These are phyloP conservation scores for Hylomyscus alleni DNA, from an alignment of 2,797 vertebrate genomes.

Conservation along the genomic window DNA sequence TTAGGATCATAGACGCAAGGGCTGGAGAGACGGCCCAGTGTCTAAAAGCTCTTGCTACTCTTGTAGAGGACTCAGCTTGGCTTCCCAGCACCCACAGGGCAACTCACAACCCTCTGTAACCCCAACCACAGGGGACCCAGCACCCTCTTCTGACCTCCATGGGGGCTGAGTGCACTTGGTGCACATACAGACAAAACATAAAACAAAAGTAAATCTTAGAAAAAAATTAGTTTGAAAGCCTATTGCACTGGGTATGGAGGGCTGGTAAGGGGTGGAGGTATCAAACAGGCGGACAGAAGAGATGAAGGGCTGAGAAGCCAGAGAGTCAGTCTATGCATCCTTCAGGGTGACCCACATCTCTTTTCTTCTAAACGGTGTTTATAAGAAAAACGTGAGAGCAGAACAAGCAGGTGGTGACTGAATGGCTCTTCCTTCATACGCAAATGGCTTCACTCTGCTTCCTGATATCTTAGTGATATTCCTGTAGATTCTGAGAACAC, in stretches of 20 bases:
- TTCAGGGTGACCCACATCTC: not conserved
- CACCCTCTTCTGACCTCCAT: not conserved
- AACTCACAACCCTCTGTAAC: not conserved
- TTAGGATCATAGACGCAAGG: not conserved
- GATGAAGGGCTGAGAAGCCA: not conserved
- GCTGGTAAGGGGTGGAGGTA: not conserved
- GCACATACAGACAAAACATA: not conserved
- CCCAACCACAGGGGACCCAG: not conserved
- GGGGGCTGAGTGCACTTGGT: not conserved
- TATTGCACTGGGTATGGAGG: not conserved
- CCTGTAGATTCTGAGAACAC: not conserved
- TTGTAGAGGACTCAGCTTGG: not conserved
- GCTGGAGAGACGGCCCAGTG: not conserved
- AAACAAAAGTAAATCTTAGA: not conserved
- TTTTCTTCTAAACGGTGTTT: conserved; percentile 4
- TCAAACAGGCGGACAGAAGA: no score
- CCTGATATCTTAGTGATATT: not conserved
- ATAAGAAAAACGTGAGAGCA: not conserved
- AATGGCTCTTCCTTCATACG: not conserved
- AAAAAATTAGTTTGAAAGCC: not conserved
- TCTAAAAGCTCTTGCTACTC: not conserved
- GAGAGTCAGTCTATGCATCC: not conserved
- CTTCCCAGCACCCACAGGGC: not conserved
- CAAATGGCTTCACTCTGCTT: not conserved
- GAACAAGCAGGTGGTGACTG: no score